Percentiles rank a stretch among this genome's conserved stretches.
Conservation (phyloP, 2,113 vertebrate species). For the Nesospiza acunhae region DNA sequence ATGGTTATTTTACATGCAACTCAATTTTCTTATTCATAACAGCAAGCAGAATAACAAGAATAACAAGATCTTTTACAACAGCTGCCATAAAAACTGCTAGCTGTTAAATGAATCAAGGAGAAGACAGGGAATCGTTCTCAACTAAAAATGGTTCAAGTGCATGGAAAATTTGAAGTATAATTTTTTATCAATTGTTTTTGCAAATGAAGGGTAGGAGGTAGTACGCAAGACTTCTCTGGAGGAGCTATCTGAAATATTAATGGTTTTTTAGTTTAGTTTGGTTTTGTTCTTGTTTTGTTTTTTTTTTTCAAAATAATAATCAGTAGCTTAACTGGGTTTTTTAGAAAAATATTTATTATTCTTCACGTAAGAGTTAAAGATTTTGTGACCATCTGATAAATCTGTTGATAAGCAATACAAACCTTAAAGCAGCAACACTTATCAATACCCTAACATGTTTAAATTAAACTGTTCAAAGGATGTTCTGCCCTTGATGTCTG, state of each 20-base stretch:
- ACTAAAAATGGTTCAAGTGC: not conserved
- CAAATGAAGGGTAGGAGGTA: not conserved
- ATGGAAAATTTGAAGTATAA: not conserved
- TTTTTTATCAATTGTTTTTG: not conserved
- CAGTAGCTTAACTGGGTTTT: not conserved
- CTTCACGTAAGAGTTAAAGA: not conserved
- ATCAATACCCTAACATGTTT: not conserved
- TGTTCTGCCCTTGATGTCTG: not conserved
- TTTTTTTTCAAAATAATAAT: not conserved
- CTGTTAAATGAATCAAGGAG: not conserved
- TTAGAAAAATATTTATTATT: not conserved
- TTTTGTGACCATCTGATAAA: not conserved
- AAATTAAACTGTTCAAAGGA: not conserved
- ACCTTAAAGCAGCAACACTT: accelerated
- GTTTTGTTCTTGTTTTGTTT: not conserved
- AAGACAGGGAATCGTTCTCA: not conserved
- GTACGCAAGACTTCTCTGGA: not conserved
- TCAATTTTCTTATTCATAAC: not conserved
- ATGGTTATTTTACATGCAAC: not conserved
- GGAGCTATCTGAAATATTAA: not conserved
- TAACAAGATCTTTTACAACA: not conserved
- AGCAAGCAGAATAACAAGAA: not conserved
- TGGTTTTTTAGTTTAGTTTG: not conserved
- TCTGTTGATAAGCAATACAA: not conserved
- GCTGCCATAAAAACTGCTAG: not conserved